Conservation (phyloP, 2,797 vertebrate species). For the Melanotaenia parkinsoni region DNA sequence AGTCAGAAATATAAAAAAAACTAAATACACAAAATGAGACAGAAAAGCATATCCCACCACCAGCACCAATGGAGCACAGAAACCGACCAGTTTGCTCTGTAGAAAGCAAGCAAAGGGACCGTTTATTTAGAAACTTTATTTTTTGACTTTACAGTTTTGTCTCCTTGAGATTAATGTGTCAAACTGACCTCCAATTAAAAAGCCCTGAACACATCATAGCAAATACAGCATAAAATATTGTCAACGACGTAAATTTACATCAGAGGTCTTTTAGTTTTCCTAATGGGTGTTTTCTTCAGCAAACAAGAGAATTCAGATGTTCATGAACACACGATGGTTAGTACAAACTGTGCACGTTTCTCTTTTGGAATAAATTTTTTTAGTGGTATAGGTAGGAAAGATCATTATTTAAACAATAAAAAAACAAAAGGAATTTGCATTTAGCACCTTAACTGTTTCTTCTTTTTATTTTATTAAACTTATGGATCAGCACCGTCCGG, state of each 20-base stretch:
- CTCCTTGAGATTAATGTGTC: conserved; percentile 55
- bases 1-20: conserved; percentile 35
- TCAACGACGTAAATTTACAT: conserved; percentile 75
- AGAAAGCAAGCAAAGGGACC: conserved; percentile 83
- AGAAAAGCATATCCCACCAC: conserved; percentile 73
- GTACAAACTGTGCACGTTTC: conserved; percentile 77
- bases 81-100: conserved; percentile 63
- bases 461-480: conserved; percentile 70
- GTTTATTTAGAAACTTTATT: conserved; percentile 89
- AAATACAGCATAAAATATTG: conserved; percentile 56
- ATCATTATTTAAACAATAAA: conserved; percentile 65
- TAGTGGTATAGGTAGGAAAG: conserved; percentile 86
- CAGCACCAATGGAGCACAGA: conserved; percentile 61
- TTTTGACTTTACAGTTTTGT: conserved; percentile 80
- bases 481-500: conserved; percentile 92
- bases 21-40: conserved; percentile 49
- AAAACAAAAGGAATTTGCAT: conserved; percentile 63
- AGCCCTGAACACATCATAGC: conserved; percentile 63
- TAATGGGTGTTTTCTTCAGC: conserved; percentile 58
- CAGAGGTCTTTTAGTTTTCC: conserved; percentile 67
- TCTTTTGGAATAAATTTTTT: conserved; percentile 62
- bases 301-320: conserved; percentile 59
- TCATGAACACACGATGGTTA: conserved; percentile 63
- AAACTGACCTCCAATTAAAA: conserved; percentile 69
- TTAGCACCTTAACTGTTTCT: conserved; percentile 92